These are phyloP conservation scores for Didymodactylos carnosus DNA, from an alignment of 2,888 invertebrate genomes.

Conservation along the genomic window DNA sequence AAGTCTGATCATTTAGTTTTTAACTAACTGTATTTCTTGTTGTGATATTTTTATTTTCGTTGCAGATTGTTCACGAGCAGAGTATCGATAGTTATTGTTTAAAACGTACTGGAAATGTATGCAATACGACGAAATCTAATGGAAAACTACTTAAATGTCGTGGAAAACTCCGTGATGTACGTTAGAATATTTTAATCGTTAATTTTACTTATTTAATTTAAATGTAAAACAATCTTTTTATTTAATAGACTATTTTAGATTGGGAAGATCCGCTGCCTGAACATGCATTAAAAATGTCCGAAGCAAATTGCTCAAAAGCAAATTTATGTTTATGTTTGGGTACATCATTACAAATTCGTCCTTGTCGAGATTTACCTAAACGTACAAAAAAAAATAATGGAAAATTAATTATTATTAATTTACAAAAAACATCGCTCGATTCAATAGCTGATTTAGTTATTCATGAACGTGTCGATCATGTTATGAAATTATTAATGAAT, in stretches of 20 bases:
- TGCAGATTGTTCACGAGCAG: background rate
- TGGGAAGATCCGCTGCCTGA: constrained; percentile 88
- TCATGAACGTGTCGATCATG: constrained; percentile 65
- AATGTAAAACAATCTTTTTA: constrained; percentile 63
- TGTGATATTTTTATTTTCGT: background rate
- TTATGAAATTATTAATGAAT: constrained; percentile 49
- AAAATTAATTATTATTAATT: constrained; percentile 71
- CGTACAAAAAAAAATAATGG: constrained; percentile 44
- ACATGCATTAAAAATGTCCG: constrained; percentile 47
- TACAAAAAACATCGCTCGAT: constrained; percentile 92
- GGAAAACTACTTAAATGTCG: background rate
- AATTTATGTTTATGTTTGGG: constrained; percentile 82
- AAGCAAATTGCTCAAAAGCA: constrained; percentile 39
- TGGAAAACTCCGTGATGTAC: background rate
- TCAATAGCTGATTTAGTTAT: constrained; percentile 71
- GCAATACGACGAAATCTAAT: background rate
- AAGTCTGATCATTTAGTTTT: too few relatives aligned
- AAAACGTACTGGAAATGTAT: constrained; percentile 3
- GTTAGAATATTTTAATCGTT: background rate
- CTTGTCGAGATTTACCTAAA: constrained; percentile 78
- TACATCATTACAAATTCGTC: constrained; percentile 89
- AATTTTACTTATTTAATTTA: constrained; percentile 16
- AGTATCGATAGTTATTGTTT: constrained; percentile 19
- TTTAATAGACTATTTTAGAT: constrained; percentile 80
- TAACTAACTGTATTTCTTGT: too few relatives aligned